Base-by-base conservation (phyloP, 2,797 vertebrate species). In the Gymnothorax javanicus region DNA sequence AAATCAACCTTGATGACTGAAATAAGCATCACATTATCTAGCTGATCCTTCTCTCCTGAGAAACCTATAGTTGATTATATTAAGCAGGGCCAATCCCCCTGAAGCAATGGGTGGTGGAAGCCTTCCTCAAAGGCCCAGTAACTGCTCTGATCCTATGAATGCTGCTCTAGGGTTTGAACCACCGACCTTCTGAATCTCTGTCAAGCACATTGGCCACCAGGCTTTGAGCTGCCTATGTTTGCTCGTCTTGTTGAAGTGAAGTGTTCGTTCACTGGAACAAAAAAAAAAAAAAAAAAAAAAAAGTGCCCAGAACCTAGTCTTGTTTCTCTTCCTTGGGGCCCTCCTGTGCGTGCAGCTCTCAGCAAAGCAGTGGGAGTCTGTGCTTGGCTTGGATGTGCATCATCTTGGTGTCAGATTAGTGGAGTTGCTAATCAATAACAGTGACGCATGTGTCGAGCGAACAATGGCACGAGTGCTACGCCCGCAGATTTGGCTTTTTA, bases 401-500 rank as follows among this genome's bases (percentile, higher is more conserved):
- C 56, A 86, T 87, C 75, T 84, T 87, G 86, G 83, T 85, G 50
- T 50, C 27, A 75, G 75, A 84, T 82, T 77, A 79, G 87, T 59
- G 71, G 85, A 43, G 58, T 84, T 86, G 56, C 86, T 86, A 58
- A 85, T 85, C 81, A 86, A 84, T 60, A 86, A 84, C 85, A 89
- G 88, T 59, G 89, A 88, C 64, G 62, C 83, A 90, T 87, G 85
- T 84, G 56, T 57, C 62, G 73, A 75, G 79, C 52, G 81, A 87
- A 59, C 86, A 83, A 75, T 83, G 59, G 17, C 83, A 87, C 84
- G 15, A 57, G 84, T 62, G 11, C 85, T 57, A 71, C 71, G 82
- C 7, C 85, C 88, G 79, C 75, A 82, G 89, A 89, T 86, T 89
- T 87, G 81, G 83, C 73, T 73, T 60, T 69, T 67, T 4, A 50